phyloP scores from a whole-genome alignment of 2,113 vertebrate species.

The Ailuropoda melanoleuca region DNA sequence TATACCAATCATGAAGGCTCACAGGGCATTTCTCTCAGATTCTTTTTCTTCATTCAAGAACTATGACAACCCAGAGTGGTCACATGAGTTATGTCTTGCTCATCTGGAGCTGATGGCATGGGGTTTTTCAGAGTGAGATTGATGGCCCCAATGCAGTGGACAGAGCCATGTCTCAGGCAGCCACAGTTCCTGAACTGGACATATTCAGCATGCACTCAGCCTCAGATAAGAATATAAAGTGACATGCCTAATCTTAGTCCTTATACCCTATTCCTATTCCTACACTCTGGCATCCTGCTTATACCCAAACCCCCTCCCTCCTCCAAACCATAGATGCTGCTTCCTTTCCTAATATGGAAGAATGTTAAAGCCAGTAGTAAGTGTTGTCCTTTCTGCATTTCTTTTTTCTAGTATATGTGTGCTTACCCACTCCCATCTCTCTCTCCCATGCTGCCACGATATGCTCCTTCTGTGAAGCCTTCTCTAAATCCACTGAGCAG shows the following conservation, averaged over 20 bases:
- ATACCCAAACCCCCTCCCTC: not conserved
- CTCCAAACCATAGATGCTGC: not conserved
- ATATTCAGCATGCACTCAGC: rapidly evolving
- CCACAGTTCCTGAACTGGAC: not conserved
- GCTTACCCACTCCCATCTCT: not conserved
- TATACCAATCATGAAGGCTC: not conserved
- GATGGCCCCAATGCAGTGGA: too few species aligned
- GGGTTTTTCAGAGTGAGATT: not conserved
- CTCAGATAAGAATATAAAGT: not conserved
- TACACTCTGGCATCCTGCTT: not conserved
- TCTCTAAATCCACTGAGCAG: not conserved
- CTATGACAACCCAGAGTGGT: not conserved
- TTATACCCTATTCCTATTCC: not conserved
- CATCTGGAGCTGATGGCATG: not conserved
- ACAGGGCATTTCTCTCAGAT: not conserved
- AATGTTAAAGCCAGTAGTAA: not conserved
- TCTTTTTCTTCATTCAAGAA: not conserved
- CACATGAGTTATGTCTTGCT: not conserved
- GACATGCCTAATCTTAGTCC: not conserved
- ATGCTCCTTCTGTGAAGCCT: too few species aligned
- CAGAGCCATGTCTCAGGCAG: not conserved
- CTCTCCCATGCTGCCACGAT: not conserved
- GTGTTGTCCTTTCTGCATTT: not conserved
- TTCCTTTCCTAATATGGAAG: not conserved
- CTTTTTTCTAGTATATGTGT: rapidly evolving